Base-by-base conservation (phyloP, 2,888 invertebrate species). In the Panorpa germanica region DNA sequence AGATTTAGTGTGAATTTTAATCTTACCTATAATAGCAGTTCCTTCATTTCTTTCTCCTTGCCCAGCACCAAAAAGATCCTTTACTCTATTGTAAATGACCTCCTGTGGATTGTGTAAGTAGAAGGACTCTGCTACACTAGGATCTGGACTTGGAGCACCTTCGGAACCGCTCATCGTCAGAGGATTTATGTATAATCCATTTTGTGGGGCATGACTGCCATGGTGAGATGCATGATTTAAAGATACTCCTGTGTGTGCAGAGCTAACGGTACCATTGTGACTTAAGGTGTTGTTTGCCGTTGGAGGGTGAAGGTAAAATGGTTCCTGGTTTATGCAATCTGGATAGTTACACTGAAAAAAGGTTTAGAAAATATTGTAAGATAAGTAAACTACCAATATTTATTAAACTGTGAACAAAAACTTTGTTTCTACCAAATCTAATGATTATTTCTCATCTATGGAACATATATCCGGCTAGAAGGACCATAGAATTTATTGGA, bases 31-130 rank as follows among this genome's bases (percentile, higher is more conserved):
- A 33, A 44, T 48, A 31, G 33, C 12, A 29, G 36, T 29, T 34
- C 44, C 43, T 20, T 38, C 39, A n/a, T n/a, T n/a, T 17, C 39
- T 43, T 29, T 39, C 32, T 39, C 50, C 50, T 34, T 52, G 46
- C 33, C 54, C 52, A 2, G 66, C 59, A 46, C 74, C 73, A 54
- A 86, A 86, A 36, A 86, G 59, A 47, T 82, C 81, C 29, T 81
- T 67, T 28, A 86, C 82, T 29, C 83, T 66, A 49, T 83, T 82
- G 53, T 85, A 83, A 36, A 71, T 68, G 24, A 81, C 60, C 40
- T 80, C 77, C 34, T 78, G 74, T 0, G 76, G 76, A 45, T 75
- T 75, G 55, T 86, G 86, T 29, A 88, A 62, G 49, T 81, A 88
- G 60, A 86, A 88, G 5, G 77, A 70, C 43, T 73, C 72, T n/a